Percentiles rank a stretch among this genome's conserved stretches.
phyloP scores from a whole-genome alignment of 2,888 invertebrate species.

The Calameuta pallipes region DNA sequence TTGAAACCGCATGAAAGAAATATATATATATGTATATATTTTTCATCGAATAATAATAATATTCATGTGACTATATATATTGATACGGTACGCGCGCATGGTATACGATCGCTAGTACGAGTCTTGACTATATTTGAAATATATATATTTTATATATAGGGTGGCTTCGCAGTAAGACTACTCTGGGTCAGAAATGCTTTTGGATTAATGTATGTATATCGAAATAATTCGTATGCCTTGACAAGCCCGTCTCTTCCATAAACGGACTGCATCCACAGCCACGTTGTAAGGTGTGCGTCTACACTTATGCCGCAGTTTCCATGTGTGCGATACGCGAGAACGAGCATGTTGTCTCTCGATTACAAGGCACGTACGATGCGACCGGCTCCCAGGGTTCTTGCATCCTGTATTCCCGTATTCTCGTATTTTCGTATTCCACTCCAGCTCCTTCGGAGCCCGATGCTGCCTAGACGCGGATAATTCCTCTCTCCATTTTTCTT shows the following conservation, averaged over 20 bases:
- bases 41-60: neutral
- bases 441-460: constrained; percentile 4
- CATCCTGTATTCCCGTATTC: constrained; percentile 37
- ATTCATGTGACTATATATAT: neutral
- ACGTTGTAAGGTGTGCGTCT: too few species aligned
- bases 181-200: neutral
- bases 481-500: neutral
- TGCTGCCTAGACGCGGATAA: too few species aligned
- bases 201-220: too few species aligned
- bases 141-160: neutral
- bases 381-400: constrained; percentile 46
- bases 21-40: too few species aligned
- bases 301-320: too few species aligned
- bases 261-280: too few species aligned
- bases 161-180: neutral
- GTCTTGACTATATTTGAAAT: neutral
- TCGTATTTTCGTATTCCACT: constrained; percentile 31
- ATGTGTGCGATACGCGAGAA: neutral
- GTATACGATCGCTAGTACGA: too few species aligned
- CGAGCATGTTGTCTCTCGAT: constrained; percentile 41
- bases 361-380: constrained; percentile 55
- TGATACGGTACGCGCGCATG: neutral
- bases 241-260: too few species aligned
- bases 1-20: neutral
- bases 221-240: neutral